These are phyloP conservation scores for Lordiphosa clarofinis DNA, from an alignment of 1,140 invertebrate genomes.

Conservation along the genomic window DNA sequence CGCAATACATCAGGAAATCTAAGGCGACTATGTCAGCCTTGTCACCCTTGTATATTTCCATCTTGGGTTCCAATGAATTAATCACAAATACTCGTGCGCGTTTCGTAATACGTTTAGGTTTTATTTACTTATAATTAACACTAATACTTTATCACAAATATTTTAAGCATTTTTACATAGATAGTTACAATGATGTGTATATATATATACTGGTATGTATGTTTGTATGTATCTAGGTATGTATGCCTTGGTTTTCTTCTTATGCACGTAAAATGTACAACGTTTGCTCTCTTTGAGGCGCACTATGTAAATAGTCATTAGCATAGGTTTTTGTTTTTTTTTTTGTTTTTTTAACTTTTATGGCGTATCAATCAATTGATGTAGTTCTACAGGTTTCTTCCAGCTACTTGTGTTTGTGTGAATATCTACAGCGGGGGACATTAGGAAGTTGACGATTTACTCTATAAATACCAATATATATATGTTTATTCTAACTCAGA, in stretches of 20 bases:
- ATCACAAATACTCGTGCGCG: neutral
- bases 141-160: slow-evolving; percentile 78
- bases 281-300: slow-evolving; percentile 41
- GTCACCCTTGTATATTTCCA: too few relatives aligned
- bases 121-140: slow-evolving; percentile 72
- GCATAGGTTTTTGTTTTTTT: slow-evolving; percentile 7
- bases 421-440: slow-evolving; percentile 55
- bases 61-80: too few relatives aligned
- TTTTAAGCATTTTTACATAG: slow-evolving; percentile 78
- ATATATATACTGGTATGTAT: slow-evolving; percentile 21
- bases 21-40: too few relatives aligned
- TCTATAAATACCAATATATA: slow-evolving; percentile 15
- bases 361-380: slow-evolving; percentile 14
- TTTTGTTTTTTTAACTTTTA: neutral
- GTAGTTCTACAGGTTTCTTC: slow-evolving; percentile 47
- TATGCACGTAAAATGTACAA: slow-evolving; percentile 31
- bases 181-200: slow-evolving; percentile 74
- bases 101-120: slow-evolving; percentile 60
- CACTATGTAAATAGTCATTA: slow-evolving; percentile 40
- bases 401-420: slow-evolving; percentile 37
- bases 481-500: slow-evolving; percentile 13
- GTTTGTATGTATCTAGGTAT: slow-evolving; percentile 24
- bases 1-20: too few relatives aligned
- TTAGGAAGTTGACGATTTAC: slow-evolving; percentile 66
- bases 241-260: slow-evolving; percentile 23